These are phyloP conservation scores for Cercopithecus mona DNA, from an alignment of 2,113 vertebrate species.

Conservation along the genomic window DNA sequence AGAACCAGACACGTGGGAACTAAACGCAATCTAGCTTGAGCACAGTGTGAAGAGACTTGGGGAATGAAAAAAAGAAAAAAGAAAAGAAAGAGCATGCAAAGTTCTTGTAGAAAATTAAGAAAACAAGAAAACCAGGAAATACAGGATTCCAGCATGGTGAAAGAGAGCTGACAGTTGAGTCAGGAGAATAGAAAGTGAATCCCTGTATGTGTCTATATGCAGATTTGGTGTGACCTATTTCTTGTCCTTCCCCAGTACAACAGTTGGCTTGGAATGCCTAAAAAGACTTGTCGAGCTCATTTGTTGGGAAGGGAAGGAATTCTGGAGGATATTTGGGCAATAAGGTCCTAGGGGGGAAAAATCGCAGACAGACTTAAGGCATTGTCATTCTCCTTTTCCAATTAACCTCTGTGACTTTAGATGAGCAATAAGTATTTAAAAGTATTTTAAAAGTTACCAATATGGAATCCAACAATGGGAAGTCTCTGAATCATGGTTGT, in stretches of 20 bases:
- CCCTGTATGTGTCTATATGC: not conserved
- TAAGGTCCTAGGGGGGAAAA: not conserved
- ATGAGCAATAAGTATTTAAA: conserved; percentile 5
- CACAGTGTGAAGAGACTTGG: not conserved
- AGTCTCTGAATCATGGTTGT: not conserved
- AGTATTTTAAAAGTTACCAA: conserved; percentile 15
- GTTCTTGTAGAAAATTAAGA: not conserved
- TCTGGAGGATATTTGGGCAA: not conserved
- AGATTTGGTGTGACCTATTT: not conserved
- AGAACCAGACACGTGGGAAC: not conserved
- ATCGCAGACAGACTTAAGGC: not conserved
- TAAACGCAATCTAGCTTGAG: not conserved
- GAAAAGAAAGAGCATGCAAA: not conserved
- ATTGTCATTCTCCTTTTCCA: conserved; percentile 8
- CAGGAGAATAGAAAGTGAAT: not conserved
- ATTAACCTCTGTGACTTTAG: not conserved
- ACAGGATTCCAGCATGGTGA: not conserved
- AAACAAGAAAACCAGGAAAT: not conserved
- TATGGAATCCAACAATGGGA: not conserved
- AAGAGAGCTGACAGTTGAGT: not conserved
- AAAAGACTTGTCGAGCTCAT: not conserved
- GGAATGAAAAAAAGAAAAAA: not conserved
- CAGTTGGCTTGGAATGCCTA: not conserved
- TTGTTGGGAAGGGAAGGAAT: not conserved
- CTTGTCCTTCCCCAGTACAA: not conserved